These are phyloP conservation scores for Cerastis leucographa DNA, from an alignment of 2,888 invertebrate species.

Conservation along the genomic window DNA sequence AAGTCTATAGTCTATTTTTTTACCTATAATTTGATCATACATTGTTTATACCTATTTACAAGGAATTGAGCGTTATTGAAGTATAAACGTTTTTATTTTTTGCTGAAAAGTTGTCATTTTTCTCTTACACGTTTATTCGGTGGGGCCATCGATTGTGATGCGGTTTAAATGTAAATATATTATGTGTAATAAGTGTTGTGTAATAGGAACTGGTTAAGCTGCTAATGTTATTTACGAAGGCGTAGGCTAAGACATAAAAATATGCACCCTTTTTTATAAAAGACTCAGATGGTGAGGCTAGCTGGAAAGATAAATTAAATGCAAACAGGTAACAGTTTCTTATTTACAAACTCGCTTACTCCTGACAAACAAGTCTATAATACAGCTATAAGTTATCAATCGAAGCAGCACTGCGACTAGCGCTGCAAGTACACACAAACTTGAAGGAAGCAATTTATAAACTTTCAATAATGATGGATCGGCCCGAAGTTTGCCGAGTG, in stretches of 20 bases:
- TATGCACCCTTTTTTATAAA: background rate
- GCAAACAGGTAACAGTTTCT: slow-evolving; percentile 16
- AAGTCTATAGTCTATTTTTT: too few species aligned
- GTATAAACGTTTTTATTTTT: too few species aligned
- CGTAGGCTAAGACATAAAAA: background rate
- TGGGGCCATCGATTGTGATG: too few species aligned
- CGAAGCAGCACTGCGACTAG: slow-evolving; percentile 63
- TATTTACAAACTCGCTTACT: slow-evolving; percentile 25
- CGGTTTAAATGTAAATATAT: slow-evolving; percentile 10
- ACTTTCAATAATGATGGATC: slow-evolving; percentile 88
- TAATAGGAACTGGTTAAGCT: background rate
- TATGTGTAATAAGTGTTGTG: background rate
- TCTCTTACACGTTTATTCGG: too few species aligned
- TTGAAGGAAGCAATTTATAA: slow-evolving; percentile 87
- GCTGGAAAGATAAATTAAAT: slow-evolving; percentile 2
- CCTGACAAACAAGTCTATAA: slow-evolving; percentile 45
- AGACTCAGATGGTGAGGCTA: background rate
- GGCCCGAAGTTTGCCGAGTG: slow-evolving; percentile 72
- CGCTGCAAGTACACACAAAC: slow-evolving; percentile 74
- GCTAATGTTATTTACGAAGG: background rate
- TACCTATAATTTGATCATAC: too few species aligned
- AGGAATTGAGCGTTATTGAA: too few species aligned
- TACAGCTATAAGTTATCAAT: slow-evolving; percentile 63
- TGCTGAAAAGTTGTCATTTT: too few species aligned
- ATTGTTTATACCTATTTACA: too few species aligned